phyloP scores from a whole-genome alignment of 1,140 invertebrate genomes.

The Stenopsyche tienmushanensis region DNA sequence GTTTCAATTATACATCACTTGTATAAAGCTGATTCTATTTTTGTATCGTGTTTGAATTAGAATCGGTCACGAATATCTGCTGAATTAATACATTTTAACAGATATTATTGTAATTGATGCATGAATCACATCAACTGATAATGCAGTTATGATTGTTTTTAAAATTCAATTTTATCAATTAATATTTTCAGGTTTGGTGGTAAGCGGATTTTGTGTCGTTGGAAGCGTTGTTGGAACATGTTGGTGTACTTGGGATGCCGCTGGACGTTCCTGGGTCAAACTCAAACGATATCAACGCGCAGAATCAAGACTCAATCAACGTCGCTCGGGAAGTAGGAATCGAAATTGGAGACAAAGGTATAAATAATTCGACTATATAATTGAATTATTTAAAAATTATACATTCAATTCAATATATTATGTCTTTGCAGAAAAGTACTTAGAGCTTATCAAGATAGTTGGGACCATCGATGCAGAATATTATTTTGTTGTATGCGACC shows the following conservation, averaged over 20 bases:
- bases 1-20: too few species aligned
- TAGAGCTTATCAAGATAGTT: constrained; percentile 86
- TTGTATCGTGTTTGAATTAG: too few species aligned
- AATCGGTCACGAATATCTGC: too few species aligned
- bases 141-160: too few species aligned
- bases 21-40: too few species aligned
- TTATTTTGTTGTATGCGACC: constrained; percentile 86
- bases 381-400: neutral
- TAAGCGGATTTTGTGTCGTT: constrained; percentile 78
- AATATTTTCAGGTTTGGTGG: constrained; percentile 68
- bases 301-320: constrained; percentile 73
- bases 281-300: constrained; percentile 89
- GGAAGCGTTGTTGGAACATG: constrained; percentile 74
- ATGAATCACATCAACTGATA: too few species aligned
- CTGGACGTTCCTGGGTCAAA: constrained; percentile 89
- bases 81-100: too few species aligned
- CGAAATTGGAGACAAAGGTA: constrained; percentile 88
- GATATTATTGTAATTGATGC: too few species aligned
- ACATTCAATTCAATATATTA: constrained; percentile 22
- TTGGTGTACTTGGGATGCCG: constrained; percentile 87
- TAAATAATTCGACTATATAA: constrained; percentile 6
- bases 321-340: constrained; percentile 74
- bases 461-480: constrained; percentile 82
- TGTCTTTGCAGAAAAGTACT: constrained; percentile 78
- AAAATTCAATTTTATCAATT: too few species aligned